These are phyloP conservation scores for Leptopilina clavipes DNA, from an alignment of 1,140 invertebrate genomes.

Conservation along the genomic window DNA sequence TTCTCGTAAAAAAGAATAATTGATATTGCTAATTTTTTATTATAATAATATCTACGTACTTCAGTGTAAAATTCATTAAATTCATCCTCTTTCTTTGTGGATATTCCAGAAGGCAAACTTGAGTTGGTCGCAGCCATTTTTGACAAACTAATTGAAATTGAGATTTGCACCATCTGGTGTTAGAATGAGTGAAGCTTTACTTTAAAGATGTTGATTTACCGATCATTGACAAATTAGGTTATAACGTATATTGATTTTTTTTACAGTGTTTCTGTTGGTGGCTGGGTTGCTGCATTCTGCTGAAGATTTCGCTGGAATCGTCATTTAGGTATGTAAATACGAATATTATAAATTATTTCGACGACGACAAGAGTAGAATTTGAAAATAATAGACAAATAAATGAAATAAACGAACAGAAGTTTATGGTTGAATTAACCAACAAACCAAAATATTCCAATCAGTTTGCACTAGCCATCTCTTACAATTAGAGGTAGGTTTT, in stretches of 20 bases:
- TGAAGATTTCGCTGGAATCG: no score
- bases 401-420: no score
- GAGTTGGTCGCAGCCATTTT: slow-evolving; percentile 69
- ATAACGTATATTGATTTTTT: not conserved
- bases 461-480: no score
- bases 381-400: no score
- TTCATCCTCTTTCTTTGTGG: slow-evolving; percentile 76
- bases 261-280: no score
- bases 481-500: no score
- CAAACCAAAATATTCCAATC: no score
- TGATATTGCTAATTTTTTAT: slow-evolving; percentile 7
- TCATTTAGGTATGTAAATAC: no score
- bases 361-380: no score
- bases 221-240: not conserved
- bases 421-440: no score
- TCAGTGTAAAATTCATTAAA: slow-evolving; percentile 82
- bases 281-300: no score
- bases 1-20: slow-evolving; percentile 40
- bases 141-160: not conserved
- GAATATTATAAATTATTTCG: no score
- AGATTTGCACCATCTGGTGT: not conserved
- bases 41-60: slow-evolving; percentile 68
- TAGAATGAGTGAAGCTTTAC: not conserved
- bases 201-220: not conserved
- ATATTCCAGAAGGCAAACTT: slow-evolving; percentile 65